phyloP scores from a whole-genome alignment of 2,888 invertebrate species.

The Habrosyne pyritoides region DNA sequence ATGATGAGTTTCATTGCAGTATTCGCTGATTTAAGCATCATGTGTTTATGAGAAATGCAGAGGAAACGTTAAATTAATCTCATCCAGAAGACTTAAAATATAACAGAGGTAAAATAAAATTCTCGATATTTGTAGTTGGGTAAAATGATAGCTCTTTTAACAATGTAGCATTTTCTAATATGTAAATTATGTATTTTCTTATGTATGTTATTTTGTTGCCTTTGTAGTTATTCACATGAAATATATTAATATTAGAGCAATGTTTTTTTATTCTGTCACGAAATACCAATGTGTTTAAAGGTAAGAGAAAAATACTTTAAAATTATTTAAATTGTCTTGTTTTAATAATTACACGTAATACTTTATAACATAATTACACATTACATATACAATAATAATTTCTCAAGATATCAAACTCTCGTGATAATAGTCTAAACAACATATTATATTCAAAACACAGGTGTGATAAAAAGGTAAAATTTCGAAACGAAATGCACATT shows the following conservation, averaged over 20 bases:
- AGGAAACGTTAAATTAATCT: no score
- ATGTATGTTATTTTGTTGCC: constrained; percentile 1
- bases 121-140: no score
- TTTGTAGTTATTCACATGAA: constrained; percentile 12
- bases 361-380: constrained; percentile 83
- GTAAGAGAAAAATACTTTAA: constrained; percentile 44
- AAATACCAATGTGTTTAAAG: not conserved
- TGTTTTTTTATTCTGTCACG: not conserved
- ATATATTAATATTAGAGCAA: not conserved
- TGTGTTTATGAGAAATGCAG: no score
- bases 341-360: constrained; percentile 83
- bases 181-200: not conserved
- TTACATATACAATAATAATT: constrained; percentile 82
- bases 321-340: constrained; percentile 76
- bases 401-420: constrained; percentile 79
- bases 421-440: constrained; percentile 73
- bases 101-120: no score
- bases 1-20: no score
- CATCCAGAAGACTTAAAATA: no score
- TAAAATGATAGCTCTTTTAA: no score
- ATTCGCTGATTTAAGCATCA: no score
- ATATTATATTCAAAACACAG: constrained; percentile 71
- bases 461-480: constrained; percentile 68
- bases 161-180: no score
- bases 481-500: constrained; percentile 77